These are phyloP conservation scores for Atopsyche davidsoni DNA, from an alignment of 1,140 invertebrate species.

Conservation along the genomic window DNA sequence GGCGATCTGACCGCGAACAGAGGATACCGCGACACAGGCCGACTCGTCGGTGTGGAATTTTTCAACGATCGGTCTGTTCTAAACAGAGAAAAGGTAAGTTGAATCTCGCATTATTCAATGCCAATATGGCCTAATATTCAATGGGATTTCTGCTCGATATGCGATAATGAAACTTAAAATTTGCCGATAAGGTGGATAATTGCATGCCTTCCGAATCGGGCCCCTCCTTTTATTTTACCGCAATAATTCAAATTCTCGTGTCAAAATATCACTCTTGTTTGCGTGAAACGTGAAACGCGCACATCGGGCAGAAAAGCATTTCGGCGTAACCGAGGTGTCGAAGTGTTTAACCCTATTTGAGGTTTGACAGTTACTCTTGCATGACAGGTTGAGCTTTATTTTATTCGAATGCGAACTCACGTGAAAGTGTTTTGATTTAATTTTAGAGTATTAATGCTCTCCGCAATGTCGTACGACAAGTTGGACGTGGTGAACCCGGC, in stretches of 20 bases:
- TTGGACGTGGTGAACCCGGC: conserved; percentile 49
- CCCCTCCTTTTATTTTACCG: conserved; percentile 23
- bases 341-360: too few species aligned
- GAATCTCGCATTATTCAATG: conserved; percentile 45
- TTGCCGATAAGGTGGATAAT: conserved; percentile 53
- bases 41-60: conserved; percentile 3
- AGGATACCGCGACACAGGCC: not conserved
- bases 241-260: conserved; percentile 27
- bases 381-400: too few species aligned
- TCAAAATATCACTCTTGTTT: too few species aligned
- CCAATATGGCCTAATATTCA: conserved; percentile 53
- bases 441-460: too few species aligned
- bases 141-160: conserved; percentile 50
- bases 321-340: too few species aligned
- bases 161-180: conserved; percentile 54
- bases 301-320: too few species aligned
- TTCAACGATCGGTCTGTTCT: not conserved
- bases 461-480: conserved; percentile 48
- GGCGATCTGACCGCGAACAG: not conserved
- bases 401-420: too few species aligned
- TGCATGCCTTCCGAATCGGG: conserved; percentile 35
- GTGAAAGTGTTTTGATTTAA: too few species aligned
- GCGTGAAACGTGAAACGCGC: not conserved
- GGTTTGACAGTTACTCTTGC: too few species aligned
- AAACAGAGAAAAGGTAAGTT: conserved; percentile 44